Evolutionary conservation across 2,888 invertebrate species (phyloP).

Genomic region (Xanthostigma xanthostigma): DNA sequence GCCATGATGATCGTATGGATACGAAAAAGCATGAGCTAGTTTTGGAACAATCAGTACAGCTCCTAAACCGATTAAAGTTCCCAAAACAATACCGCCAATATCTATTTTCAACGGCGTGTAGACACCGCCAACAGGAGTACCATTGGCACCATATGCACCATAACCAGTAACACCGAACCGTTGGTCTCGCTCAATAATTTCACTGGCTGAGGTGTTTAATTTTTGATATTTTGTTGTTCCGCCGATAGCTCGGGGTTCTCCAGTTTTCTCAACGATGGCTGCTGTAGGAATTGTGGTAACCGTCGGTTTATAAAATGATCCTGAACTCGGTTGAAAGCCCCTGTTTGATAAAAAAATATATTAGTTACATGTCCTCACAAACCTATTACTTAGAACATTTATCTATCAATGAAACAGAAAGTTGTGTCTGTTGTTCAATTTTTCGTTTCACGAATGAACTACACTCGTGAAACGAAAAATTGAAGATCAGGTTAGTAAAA

Average conservation of each 20-base stretch:
- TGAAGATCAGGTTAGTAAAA: too few species aligned
- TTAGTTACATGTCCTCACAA: too few species aligned
- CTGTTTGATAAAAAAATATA: neutral
- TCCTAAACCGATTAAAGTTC: slow-evolving; percentile 67
- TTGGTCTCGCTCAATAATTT: slow-evolving; percentile 29
- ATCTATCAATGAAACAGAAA: too few species aligned
- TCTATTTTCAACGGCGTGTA: slow-evolving; percentile 68
- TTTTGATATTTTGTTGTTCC: neutral
- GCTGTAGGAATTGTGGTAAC: neutral
- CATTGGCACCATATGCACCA: slow-evolving; percentile 30
- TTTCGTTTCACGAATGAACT: too few species aligned
- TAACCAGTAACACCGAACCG: slow-evolving; percentile 39
- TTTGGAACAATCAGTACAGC: slow-evolving; percentile 69
- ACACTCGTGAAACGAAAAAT: too few species aligned
- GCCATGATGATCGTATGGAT: slow-evolving; percentile 43
- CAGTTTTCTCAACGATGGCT: too few species aligned
- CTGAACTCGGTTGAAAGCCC: slow-evolving; percentile 2
- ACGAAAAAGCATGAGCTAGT: slow-evolving; percentile 53
- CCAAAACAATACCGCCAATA: slow-evolving; percentile 64
- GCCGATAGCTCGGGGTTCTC: slow-evolving; percentile 5
- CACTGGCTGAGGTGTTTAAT: neutral
- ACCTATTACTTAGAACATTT: too few species aligned
- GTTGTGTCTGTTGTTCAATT: too few species aligned
- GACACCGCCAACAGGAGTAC: slow-evolving; percentile 35
- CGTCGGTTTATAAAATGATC: neutral